phyloP scores from a whole-genome alignment of 2,888 invertebrate species.

The Pollenia amentaria region DNA sequence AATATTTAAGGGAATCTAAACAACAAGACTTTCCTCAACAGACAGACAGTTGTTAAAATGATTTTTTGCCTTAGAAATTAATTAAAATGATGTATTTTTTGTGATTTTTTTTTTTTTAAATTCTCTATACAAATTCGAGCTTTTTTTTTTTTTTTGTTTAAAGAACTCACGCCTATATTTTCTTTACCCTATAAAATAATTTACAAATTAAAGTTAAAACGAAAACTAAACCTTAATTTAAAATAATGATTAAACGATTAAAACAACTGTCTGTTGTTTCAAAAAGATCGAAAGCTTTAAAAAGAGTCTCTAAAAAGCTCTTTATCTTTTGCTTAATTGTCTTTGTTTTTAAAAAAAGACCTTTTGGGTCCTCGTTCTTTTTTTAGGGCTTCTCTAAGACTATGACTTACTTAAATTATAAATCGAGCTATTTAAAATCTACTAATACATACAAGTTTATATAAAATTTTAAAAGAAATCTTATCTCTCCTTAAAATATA shows the following conservation, averaged over 20 bases:
- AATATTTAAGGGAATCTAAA: constrained; percentile 67
- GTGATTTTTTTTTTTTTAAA: constrained; percentile 56
- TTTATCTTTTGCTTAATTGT: not conserved
- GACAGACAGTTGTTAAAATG: constrained; percentile 28
- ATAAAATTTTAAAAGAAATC: constrained; percentile 54
- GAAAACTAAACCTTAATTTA: constrained; percentile 17
- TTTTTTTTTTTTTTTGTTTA: not conserved
- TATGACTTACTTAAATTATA: constrained; percentile 52
- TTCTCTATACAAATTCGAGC: constrained; percentile 48
- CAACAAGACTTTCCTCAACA: not conserved
- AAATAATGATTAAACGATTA: not conserved
- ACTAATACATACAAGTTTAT: constrained; percentile 80
- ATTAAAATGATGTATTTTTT: constrained; percentile 36
- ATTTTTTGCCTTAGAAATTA: not conserved
- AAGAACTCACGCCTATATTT: not conserved
- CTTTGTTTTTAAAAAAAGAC: not conserved
- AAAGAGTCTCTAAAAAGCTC: not conserved
- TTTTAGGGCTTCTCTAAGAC: not conserved
- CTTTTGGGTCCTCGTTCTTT: not conserved
- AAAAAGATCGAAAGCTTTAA: not conserved
- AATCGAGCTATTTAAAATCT: constrained; percentile 75
- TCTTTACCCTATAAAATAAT: constrained; percentile 41
- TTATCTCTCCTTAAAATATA: constrained; percentile 52
- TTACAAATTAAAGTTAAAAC: constrained; percentile 29
- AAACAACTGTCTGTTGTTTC: not conserved